These are phyloP conservation scores for Hoplostethus mediterraneus DNA, from an alignment of 2,797 vertebrate species.

Conservation along the genomic window DNA sequence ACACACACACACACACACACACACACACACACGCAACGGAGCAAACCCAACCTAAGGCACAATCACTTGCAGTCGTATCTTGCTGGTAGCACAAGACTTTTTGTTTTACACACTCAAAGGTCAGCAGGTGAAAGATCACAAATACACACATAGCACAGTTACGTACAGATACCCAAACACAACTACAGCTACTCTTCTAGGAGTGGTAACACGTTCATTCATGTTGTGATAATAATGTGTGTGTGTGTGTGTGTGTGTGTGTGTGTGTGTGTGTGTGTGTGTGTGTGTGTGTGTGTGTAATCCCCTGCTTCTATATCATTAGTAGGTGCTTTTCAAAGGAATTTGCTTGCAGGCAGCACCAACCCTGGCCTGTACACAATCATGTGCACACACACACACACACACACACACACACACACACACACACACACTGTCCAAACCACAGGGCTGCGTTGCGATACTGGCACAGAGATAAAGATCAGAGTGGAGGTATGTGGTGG, in stretches of 20 bases:
- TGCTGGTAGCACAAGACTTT: not conserved
- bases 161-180: not conserved
- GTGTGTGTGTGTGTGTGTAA: constrained; percentile 6
- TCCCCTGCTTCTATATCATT: constrained; percentile 17
- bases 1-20: too few relatives aligned
- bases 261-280: constrained; percentile 2
- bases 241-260: constrained; percentile 16
- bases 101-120: constrained; percentile 21
- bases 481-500: not conserved
- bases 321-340: constrained; percentile 11
- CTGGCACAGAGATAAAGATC: not conserved
- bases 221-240: constrained; percentile 12
- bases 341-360: constrained; percentile 7
- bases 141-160: not conserved
- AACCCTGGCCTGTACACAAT: not conserved
- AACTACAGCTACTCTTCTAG: not conserved
- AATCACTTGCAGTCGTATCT: too few relatives aligned
- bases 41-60: not conserved
- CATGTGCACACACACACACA: not conserved
- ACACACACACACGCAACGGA: too few relatives aligned
- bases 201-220: constrained; percentile 33
- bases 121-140: not conserved
- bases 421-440: not conserved
- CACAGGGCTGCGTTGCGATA: not conserved
- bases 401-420: constrained; percentile 9